phyloP scores from a whole-genome alignment of 2,797 vertebrate genomes.

The Passerculus sandwichensis region DNA sequence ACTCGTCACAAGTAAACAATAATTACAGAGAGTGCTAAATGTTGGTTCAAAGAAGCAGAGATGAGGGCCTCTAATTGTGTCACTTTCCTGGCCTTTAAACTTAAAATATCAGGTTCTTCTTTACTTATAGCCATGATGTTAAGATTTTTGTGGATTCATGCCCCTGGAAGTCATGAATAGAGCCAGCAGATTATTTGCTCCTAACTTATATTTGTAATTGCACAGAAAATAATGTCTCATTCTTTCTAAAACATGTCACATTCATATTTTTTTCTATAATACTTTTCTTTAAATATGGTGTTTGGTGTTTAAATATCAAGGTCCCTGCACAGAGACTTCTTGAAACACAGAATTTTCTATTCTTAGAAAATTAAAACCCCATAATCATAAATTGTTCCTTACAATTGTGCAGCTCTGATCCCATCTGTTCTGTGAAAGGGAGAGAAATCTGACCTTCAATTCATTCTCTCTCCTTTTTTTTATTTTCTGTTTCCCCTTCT shows the following conservation, averaged over 20 bases:
- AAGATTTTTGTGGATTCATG: background rate
- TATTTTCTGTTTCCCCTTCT: fast-evolving
- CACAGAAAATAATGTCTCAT: background rate
- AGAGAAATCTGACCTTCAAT: background rate
- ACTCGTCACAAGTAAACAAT: conserved; percentile 20
- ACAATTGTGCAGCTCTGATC: background rate
- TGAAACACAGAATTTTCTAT: background rate
- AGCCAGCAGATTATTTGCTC: background rate
- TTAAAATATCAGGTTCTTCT: background rate
- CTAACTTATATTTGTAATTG: background rate
- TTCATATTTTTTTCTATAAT: background rate
- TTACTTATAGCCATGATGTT: background rate
- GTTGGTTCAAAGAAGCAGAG: conserved; percentile 4
- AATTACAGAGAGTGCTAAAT: background rate
- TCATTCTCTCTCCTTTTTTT: background rate
- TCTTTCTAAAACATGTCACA: background rate
- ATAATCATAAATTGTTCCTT: background rate
- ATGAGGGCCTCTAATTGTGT: background rate
- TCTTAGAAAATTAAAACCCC: background rate
- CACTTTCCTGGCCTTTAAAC: background rate
- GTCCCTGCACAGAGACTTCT: background rate
- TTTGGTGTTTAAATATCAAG: background rate
- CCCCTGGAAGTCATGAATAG: background rate
- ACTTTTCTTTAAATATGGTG: background rate
- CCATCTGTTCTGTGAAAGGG: background rate